These are phyloP conservation scores for Rotaria macrura DNA, from an alignment of 2,888 invertebrate species.

Conservation along the genomic window DNA sequence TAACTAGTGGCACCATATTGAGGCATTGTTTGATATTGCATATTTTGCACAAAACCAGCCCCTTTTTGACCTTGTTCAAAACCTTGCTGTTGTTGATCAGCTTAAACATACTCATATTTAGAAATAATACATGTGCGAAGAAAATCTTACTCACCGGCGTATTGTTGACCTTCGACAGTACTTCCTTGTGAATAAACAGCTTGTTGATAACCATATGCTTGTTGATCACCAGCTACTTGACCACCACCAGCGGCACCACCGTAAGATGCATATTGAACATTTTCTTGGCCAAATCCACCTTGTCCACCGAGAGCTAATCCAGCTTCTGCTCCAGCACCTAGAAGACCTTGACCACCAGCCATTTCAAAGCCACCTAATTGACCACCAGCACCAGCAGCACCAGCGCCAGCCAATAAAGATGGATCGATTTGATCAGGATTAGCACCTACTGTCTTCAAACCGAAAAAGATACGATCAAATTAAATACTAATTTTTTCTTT, in stretches of 20 bases:
- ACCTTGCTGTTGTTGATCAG: neutral
- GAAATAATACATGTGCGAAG: neutral
- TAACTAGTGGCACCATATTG: neutral
- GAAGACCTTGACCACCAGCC: neutral
- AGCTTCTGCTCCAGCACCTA: neutral
- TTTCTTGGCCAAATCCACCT: neutral
- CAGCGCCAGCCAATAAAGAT: neutral
- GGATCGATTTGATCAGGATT: slow-evolving; percentile 6
- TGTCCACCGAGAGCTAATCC: neutral
- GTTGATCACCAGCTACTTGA: neutral
- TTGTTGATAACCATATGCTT: neutral
- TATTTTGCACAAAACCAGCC: neutral
- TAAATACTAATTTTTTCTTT: too few relatives aligned
- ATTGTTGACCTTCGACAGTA: neutral
- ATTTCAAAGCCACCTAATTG: neutral
- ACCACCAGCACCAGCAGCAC: neutral
- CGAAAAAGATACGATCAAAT: neutral
- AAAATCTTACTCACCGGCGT: neutral
- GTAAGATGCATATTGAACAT: neutral
- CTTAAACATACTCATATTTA: neutral
- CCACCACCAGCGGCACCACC: neutral
- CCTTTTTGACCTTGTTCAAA: neutral
- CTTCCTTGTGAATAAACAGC: neutral
- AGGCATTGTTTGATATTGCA: slow-evolving; percentile 2
- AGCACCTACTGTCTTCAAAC: neutral